These are phyloP conservation scores for Philypnodon macrostomus DNA, from an alignment of 2,797 vertebrate genomes.

Conservation along the genomic window DNA sequence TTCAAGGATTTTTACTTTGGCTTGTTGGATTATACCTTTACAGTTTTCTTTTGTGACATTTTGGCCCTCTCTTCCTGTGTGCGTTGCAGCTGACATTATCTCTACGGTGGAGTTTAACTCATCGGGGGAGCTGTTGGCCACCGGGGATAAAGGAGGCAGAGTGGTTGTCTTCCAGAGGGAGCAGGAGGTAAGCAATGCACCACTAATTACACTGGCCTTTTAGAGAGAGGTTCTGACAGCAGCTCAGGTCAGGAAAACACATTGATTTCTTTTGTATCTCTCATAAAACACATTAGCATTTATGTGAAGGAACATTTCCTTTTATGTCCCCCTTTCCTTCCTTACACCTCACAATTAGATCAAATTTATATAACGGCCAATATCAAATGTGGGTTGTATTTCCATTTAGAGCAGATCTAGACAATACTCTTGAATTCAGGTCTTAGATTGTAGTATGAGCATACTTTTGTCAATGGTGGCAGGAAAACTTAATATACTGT, in stretches of 20 bases:
- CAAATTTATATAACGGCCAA: too few relatives aligned
- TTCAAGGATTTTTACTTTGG: constrained; percentile 1
- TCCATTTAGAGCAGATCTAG: too few relatives aligned
- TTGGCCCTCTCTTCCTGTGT: constrained; percentile 41
- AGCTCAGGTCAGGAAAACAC: constrained; percentile 7
- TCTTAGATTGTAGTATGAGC: too few relatives aligned
- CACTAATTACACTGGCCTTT: constrained; percentile 43
- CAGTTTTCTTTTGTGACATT: constrained; percentile 52
- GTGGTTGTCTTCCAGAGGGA: constrained; percentile 98
- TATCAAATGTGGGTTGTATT: too few relatives aligned
- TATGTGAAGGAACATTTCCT: background rate
- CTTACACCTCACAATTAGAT: too few relatives aligned
- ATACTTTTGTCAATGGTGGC: too few relatives aligned
- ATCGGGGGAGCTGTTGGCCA: constrained; percentile 94
- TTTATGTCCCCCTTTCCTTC: background rate
- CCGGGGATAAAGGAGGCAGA: constrained; percentile 95
- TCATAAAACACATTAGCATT: constrained; percentile 1
- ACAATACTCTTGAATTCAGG: too few relatives aligned
- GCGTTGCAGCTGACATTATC: constrained; percentile 94
- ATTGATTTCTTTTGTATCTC: constrained; percentile 27
- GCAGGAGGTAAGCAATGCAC: constrained; percentile 86
- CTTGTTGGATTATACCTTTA: constrained; percentile 14
- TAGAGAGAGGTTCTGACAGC: constrained; percentile 26
- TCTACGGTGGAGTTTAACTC: constrained; percentile 98
- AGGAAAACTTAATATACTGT: too few relatives aligned